Conservation (phyloP, 1,140 invertebrate species). For the Phocides pigmalion region DNA sequence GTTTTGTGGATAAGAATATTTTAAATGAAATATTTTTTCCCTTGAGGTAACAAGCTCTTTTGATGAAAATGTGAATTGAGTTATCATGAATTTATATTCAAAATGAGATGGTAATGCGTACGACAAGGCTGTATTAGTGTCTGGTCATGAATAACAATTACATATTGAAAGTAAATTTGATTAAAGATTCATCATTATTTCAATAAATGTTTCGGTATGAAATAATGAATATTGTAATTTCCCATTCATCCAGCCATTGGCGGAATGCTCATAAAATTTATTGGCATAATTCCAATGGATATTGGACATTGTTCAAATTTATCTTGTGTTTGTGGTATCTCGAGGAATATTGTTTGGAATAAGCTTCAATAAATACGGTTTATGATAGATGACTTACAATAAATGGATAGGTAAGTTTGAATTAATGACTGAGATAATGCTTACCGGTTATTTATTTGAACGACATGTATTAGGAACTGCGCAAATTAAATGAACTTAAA, state of each 20-base stretch:
- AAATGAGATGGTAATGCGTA: constrained; percentile 18
- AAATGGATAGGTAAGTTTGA: constrained; percentile 1
- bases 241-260: constrained; percentile 14
- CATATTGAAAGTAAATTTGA: constrained; percentile 3
- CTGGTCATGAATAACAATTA: constrained; percentile 20
- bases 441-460: neutral
- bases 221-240: constrained; percentile 20
- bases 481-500: too few relatives aligned
- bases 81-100: constrained; percentile 11
- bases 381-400: neutral
- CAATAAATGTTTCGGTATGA: constrained; percentile 14
- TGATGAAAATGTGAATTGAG: constrained; percentile 7
- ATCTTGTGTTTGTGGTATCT: constrained; percentile 8
- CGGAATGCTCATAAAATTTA: constrained; percentile 4
- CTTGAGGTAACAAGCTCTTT: neutral
- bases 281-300: constrained; percentile 23
- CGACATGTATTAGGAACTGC: too few relatives aligned
- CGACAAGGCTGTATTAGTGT: constrained; percentile 1
- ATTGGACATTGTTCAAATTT: constrained; percentile 25
- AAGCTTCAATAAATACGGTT: neutral
- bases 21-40: neutral
- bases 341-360: constrained; percentile 3
- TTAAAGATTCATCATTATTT: constrained; percentile 24
- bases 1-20: neutral
- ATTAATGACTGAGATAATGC: constrained; percentile 10